Percentiles rank a stretch among this genome's conserved stretches.
These are phyloP conservation scores for Crotalus adamanteus DNA, from an alignment of 2,797 vertebrate species.

Conservation along the genomic window DNA sequence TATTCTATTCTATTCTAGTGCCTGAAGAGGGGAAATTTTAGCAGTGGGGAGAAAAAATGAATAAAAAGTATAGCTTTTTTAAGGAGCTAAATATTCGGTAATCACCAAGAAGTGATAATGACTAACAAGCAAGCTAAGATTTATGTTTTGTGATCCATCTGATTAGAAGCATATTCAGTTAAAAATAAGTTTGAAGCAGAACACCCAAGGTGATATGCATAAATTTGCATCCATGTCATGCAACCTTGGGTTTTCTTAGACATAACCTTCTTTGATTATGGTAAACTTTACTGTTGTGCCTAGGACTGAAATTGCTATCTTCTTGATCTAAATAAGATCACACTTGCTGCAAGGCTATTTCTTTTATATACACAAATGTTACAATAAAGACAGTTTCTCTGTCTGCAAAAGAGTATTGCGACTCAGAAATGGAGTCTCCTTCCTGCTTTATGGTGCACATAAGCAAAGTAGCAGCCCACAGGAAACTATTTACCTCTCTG, in stretches of 20 bases:
- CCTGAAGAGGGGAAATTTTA: neutral
- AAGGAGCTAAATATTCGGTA: neutral
- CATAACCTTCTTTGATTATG: neutral
- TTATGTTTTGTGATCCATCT: neutral
- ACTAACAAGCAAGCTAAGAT: neutral
- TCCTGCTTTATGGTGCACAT: neutral
- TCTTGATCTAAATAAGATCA: neutral
- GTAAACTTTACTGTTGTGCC: neutral
- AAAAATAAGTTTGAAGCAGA: neutral
- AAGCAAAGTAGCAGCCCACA: slow-evolving; percentile 1
- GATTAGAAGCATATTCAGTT: neutral
- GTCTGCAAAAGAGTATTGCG: neutral
- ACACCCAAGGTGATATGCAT: neutral
- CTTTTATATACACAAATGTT: neutral
- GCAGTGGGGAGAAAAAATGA: no score
- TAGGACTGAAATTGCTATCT: neutral
- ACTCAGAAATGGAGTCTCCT: neutral
- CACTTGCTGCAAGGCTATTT: neutral
- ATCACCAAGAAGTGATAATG: neutral
- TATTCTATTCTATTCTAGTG: no score
- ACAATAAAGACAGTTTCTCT: neutral
- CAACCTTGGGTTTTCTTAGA: neutral
- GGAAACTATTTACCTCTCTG: slow-evolving; percentile 17
- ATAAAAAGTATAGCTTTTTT: neutral
- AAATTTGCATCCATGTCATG: neutral